These are phyloP conservation scores for Hymenopus coronatus DNA, from an alignment of 2,888 invertebrate species.

Conservation along the genomic window DNA sequence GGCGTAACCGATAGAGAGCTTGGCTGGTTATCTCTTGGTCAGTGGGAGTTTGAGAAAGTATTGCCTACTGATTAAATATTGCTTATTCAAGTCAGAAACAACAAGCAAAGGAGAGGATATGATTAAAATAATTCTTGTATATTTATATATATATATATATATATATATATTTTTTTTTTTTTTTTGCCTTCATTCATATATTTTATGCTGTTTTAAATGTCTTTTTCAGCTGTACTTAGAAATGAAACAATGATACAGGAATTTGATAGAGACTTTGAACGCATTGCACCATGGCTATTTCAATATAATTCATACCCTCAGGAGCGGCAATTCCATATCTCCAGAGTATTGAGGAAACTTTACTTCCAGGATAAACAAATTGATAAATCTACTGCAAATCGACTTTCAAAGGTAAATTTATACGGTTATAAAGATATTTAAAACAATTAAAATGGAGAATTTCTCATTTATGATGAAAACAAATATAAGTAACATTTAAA, in stretches of 20 bases:
- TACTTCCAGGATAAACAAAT: constrained; percentile 51
- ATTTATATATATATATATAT: no score
- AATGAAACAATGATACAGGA: constrained; percentile 54
- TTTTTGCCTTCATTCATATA: no score
- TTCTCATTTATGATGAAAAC: no score
- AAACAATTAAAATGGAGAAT: no score
- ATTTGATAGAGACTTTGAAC: constrained; percentile 60
- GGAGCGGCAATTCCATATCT: constrained; percentile 49
- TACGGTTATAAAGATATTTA: no score
- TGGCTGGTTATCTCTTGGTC: neutral
- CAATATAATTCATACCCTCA: constrained; percentile 56
- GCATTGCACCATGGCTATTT: constrained; percentile 64
- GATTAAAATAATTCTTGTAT: no score
- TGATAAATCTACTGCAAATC: constrained; percentile 15
- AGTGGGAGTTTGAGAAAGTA: neutral
- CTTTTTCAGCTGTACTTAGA: constrained; percentile 50
- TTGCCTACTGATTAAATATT: no score
- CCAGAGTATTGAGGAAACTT: constrained; percentile 51
- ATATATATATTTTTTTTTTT: no score
- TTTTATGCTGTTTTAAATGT: no score
- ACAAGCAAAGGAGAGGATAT: no score
- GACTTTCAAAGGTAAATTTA: neutral
- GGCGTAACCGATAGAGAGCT: neutral
- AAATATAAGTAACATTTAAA: no score
- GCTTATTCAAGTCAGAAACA: no score